Percentiles rank a stretch among this genome's conserved stretches.
phyloP scores from a whole-genome alignment of 1,140 invertebrate genomes.

The Cydia amplana region DNA sequence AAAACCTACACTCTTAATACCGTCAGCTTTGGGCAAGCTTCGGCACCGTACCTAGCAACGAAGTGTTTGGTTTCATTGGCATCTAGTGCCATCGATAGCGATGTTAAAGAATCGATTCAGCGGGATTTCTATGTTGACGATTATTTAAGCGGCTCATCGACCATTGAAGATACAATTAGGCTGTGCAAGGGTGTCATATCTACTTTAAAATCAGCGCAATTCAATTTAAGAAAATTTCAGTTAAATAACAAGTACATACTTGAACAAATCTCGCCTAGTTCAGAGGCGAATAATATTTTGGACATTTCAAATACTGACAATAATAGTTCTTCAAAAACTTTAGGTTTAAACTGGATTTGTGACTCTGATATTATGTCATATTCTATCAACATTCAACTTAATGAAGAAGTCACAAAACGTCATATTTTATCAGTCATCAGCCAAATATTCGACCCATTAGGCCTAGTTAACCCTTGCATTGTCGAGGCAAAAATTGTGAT shows the following conservation, averaged over 20 bases:
- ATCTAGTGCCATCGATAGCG: too few relatives aligned
- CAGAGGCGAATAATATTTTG: not conserved
- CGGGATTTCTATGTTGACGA: constrained; percentile 73
- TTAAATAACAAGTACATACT: constrained; percentile 28
- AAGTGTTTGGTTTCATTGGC: constrained; percentile 48
- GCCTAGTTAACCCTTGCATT: constrained; percentile 38
- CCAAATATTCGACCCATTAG: constrained; percentile 43
- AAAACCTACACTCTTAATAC: constrained; percentile 50
- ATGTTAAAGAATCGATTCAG: constrained; percentile 39
- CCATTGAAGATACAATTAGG: not conserved
- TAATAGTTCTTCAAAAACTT: constrained; percentile 33
- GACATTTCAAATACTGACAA: constrained; percentile 1
- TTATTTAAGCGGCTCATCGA: constrained; percentile 42
- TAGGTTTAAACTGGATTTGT: constrained; percentile 39
- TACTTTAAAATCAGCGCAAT: constrained; percentile 28
- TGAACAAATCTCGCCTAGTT: not conserved
- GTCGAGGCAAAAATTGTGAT: constrained; percentile 39
- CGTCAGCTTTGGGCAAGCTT: constrained; percentile 59
- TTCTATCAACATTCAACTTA: constrained; percentile 28
- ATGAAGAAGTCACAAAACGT: constrained; percentile 36
- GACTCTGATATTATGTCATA: constrained; percentile 35
- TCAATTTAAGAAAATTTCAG: constrained; percentile 34
- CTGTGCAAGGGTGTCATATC: constrained; percentile 21
- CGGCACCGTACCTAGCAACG: constrained; percentile 54
- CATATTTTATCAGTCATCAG: constrained; percentile 36